Base-by-base conservation (phyloP, 2,113 vertebrate species). In the Chaetorhynchus papuensis region DNA sequence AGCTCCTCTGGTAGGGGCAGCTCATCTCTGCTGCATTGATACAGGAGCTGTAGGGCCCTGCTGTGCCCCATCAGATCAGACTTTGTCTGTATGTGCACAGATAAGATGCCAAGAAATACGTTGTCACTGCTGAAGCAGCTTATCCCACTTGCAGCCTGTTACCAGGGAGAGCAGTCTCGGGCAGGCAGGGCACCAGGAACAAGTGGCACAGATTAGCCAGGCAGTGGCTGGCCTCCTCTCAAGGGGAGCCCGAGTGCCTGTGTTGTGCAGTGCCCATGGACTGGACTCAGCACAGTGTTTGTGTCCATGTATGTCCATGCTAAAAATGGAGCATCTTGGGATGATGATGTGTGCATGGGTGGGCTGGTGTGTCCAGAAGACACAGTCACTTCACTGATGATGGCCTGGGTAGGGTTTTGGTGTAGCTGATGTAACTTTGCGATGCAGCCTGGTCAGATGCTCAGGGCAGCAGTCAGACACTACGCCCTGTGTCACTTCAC, bases 281-380 rank as follows among this genome's bases (percentile, higher is more conserved):
- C 30, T 18, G 39, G 17, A 17, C 19, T 71, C 0, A 3, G 10
- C 2, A 0, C 13, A 6, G 13, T 45, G 16, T 59, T 47, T 39
- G 0, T 37, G 26, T 66, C 56, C 26, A 10, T 0, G 0, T 47
- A 0, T 37, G 13, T 33, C 39, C 27, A 3, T 0, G 3, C 28
- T 71, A 31, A 70, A 82, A 23, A 16, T 13, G 2, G 2, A 53
- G 3, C 22, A 44, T 61, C n/a, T 44, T 37, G 19, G 65, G 28
- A 30, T 31, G 5, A 7, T 1, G 3, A 17, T 75, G 44, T 42
- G 35, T 35, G 22, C 7, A 1, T 33, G 39, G 26, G 14, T 21
- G 12, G 15, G 39, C 16, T 59, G 65, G 5, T 66, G 19, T 23
- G 23, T 31, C 7, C 42, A 30, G 33, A 31, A 75, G 61, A 22